Evolutionary conservation across 1,140 invertebrate genomes (phyloP).

Genomic region (Drosophila yakuba): DNA sequence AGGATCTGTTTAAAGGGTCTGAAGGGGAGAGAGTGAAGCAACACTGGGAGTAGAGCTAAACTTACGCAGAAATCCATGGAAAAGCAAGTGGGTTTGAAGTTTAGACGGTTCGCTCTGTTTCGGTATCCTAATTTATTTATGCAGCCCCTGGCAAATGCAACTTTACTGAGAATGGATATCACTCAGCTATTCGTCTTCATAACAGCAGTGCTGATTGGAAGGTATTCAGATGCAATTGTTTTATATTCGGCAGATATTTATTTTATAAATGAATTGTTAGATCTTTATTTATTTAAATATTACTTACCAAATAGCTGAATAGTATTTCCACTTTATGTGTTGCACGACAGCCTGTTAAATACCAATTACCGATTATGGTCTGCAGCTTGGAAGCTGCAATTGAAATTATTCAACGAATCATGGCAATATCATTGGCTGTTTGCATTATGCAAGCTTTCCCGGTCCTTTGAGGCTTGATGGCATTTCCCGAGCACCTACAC

Average conservation of each 20-base stretch:
- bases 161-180: constrained; percentile 17
- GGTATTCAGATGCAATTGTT: not conserved
- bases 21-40: not conserved
- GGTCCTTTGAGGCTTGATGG: constrained; percentile 30
- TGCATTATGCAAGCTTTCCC: constrained; percentile 42
- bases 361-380: not conserved
- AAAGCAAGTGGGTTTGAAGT: constrained; percentile 18
- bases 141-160: constrained; percentile 51
- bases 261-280: too few species aligned
- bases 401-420: constrained; percentile 17
- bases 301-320: too few species aligned
- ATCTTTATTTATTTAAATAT: too few species aligned
- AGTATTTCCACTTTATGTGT: too few species aligned
- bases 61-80: constrained; percentile 55
- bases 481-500: constrained; percentile 19
- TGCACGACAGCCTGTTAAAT: not conserved
- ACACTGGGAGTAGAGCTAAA: constrained; percentile 4
- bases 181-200: not conserved
- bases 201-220: not conserved
- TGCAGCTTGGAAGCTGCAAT: not conserved
- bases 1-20: constrained; percentile 1
- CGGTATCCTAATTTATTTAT: constrained; percentile 59
- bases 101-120: constrained; percentile 35
- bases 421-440: constrained; percentile 45
- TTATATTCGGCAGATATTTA: too few species aligned